phyloP scores from a whole-genome alignment of 2,113 vertebrate genomes.

The Micronycteris hirsuta region DNA sequence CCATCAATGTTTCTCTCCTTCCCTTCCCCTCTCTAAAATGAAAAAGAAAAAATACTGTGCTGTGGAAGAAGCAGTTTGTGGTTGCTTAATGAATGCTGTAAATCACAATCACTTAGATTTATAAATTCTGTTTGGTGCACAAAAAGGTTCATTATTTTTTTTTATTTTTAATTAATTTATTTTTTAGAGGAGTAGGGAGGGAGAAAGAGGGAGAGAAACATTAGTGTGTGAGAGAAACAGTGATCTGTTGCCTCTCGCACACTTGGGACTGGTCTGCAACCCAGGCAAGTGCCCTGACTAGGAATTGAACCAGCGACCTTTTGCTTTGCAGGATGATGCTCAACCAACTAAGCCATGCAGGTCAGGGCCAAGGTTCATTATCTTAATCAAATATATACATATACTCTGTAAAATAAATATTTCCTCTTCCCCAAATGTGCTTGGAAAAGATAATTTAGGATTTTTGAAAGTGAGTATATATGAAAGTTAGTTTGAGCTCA shows the following conservation, averaged over 20 bases:
- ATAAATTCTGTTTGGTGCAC: background rate
- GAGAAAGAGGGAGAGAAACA: too few relatives aligned
- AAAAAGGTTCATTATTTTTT: background rate
- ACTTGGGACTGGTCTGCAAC: too few relatives aligned
- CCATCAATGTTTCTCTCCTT: too few relatives aligned
- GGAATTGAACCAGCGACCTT: too few relatives aligned
- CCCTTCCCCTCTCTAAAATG: too few relatives aligned
- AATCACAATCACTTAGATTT: background rate
- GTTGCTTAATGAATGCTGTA: background rate
- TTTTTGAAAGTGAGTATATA: constrained; percentile 4
- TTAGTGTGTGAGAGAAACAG: too few relatives aligned
- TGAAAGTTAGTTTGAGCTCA: background rate
- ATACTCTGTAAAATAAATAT: background rate
- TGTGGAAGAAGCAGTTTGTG: background rate
- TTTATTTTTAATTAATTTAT: too few relatives aligned
- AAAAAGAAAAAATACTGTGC: background rate
- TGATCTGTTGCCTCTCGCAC: too few relatives aligned
- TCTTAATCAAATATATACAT: background rate
- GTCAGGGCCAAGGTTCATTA: background rate
- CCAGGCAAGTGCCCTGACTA: too few relatives aligned
- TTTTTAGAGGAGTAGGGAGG: too few relatives aligned
- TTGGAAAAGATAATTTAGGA: background rate
- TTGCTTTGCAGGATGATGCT: too few relatives aligned
- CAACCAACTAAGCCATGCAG: too few relatives aligned
- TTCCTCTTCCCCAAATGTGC: background rate